Base-by-base conservation (phyloP, 2,113 vertebrate genomes). In the Hypocryptadius cinnamomeus region DNA sequence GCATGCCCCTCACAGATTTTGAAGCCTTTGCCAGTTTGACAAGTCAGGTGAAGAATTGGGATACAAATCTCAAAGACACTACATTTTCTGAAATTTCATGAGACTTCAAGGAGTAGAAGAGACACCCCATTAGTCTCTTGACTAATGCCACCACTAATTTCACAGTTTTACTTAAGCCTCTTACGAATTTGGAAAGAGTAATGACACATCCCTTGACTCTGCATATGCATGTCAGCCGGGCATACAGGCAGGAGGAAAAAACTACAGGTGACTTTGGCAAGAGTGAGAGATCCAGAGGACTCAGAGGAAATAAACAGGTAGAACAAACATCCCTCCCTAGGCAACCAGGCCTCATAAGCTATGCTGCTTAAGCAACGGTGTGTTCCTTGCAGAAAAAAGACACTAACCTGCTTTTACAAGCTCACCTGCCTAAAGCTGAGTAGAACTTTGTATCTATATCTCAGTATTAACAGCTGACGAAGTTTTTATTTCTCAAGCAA, bases 361-460 rank as follows among this genome's bases (percentile, higher is more conserved):
- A 8, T 5, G 40, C 33, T 47, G 6, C 10, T 68, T 13, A 77
- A 83, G 8, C 13, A 76, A 53, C 23, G 21, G 27, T 1, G 15
- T 37, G 5, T 9, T 91, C 35, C 48, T 37, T 2, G 0, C 1
- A 39, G 60, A 47, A 80, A 57, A 64, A 65, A 78, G 39, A 65
- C 79, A 89, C 11, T 8, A 28, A 42, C 11, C 8, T 44, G 27
- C 51, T 78, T 80, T 51, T 56, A 66, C 30, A 87, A 77, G 40
- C 24, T 9, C 27, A 1, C 53, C 56, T 56, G 35, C n/a, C 40
- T 47, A 15, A 45, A 78, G 28, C 16, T 6, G 25, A 70, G 20
- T 15, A 48, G 39, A 71, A 47, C 24, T 0, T 35, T 20, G 9
- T 27, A 47, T 5, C 0, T 16, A 0, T 15, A 65, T 12, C 13